Base-by-base conservation (phyloP, 2,113 vertebrate species). In the Oenanthe melanoleuca region DNA sequence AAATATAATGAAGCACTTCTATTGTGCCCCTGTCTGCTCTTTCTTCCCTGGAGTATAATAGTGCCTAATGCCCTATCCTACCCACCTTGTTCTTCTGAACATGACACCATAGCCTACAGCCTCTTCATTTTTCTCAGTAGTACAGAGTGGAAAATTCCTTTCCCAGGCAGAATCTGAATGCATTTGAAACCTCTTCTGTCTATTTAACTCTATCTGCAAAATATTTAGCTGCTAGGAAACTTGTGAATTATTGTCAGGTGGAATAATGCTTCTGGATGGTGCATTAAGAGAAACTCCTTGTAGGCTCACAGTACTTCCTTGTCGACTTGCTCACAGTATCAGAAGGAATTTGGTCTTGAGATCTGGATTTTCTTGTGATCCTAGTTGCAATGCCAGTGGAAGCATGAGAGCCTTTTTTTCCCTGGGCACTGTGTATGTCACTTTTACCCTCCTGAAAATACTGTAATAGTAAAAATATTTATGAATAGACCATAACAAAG, bases 121-220 rank as follows among this genome's bases (percentile, higher is more conserved):
- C 0, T 73, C 59, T 96, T 57, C 47, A 34, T 95, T 92, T 91
- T 71, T 67, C 86, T 91, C 84, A 83, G 67, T 55, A 77, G 37
- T 75, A 82, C 84, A 45, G 89, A 80, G 85, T 93, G 44, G 71
- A 91, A 95, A 94, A 75, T 92, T 93, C 90, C 71, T 93, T 80
- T 91, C 69, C 69, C 45, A 55, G 14, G 75, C 93, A 85, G 80
- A 96, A 96, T 84, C 88, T 5, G 8, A 92, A 83, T 71, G 42
- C 0, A 0, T 84, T 93, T 95, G 93, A 93, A 97, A 94, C 72
- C 72, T 92, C 88, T 57, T 96, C 87, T 38, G 31, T 89, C 72
- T 95, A 2, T 92, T 97, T 97, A 96, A 96, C 86, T 95, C 79
- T 59, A 20, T 38, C 33, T 96, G 80, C 67, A 91, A 97, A 96